Base-by-base conservation (phyloP, 2,113 vertebrate species). In the Sinocyclocheilus maitianheensis region DNA sequence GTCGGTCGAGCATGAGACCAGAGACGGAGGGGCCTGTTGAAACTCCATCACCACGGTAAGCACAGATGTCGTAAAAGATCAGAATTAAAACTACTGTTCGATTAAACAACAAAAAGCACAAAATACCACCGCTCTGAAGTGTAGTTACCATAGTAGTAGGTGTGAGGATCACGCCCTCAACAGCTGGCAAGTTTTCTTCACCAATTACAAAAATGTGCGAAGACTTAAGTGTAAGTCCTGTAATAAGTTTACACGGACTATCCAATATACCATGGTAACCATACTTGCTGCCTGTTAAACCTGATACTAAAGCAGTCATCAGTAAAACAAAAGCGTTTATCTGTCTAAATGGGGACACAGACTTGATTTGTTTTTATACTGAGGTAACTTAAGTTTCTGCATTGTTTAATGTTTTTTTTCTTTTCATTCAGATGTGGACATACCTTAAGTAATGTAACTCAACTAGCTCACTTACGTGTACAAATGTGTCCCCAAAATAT, bases 1-100 rank as follows among this genome's bases (percentile, higher is more conserved):
- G 48, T 14, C 55, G 26, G 22, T 26, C 69, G 58, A 82, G 43
- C 58, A 77, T 13, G 58, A 83, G 84, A 80, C 58, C 65, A 53
- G 26, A 71, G 63, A 37, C 40, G 65, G 37, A 75, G 72, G 71
- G 37, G 37, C 37, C 71, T 22, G 18, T 12, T n/a, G 1, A 51
- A 48, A 24, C 43, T 48, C 1, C 40, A 14, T 6, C 10, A 24
- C 2, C 5, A 5, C 1, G 43, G 12, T 75, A 46, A 2, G 40
- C 13, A 46, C 11, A 76, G 72, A 16, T 48, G n/a, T 76, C 5
- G 11, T 43, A 24, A 16, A 51, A 26, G 11, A 7, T 26, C 13
- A n/a, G 2, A 9, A 16, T 22, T 72, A 55, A 20, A 7, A 74
- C 71, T 74, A n/a, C 10, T 5, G 69, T 43, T 43, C 6, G 30